A percentile compares a stretch with the other conserved stretches of the same genome.
These are phyloP conservation scores for Scaptodrosophila latifasciaeformis DNA, from an alignment of 2,888 invertebrate genomes.

Conservation along the genomic window DNA sequence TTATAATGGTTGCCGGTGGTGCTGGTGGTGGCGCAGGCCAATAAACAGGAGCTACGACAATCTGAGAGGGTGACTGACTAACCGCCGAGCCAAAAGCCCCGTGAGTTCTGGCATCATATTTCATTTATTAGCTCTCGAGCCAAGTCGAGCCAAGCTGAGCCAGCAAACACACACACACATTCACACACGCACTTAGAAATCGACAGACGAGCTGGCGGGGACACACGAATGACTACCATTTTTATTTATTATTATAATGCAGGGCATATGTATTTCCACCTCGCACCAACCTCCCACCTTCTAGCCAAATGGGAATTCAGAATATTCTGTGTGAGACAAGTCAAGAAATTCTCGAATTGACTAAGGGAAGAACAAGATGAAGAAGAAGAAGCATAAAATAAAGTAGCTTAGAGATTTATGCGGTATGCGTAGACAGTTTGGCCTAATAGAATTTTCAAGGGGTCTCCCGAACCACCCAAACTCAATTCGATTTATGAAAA, in stretches of 20 bases:
- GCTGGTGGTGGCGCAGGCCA: conserved; percentile 35
- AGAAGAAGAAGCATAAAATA: conserved; percentile 29
- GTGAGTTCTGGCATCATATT: conserved; percentile 58
- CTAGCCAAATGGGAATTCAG: conserved; percentile 23
- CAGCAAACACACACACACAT: too few relatives aligned
- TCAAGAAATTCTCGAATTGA: neutral
- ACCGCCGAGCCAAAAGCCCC: conserved; percentile 6
- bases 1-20: conserved; percentile 45
- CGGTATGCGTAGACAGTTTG: conserved; percentile 44
- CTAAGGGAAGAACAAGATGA: conserved; percentile 6
- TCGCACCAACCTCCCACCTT: neutral
- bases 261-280: conserved; percentile 72
- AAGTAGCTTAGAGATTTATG: conserved; percentile 66
- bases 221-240: conserved; percentile 50
- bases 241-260: conserved; percentile 71
- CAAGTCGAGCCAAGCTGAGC: neutral
- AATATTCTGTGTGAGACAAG: too few relatives aligned
- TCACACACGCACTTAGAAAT: too few relatives aligned
- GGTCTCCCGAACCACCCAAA: neutral
- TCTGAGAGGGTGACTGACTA: conserved; percentile 32
- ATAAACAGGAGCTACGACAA: conserved; percentile 67
- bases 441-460: conserved; percentile 43
- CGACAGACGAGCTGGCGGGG: conserved; percentile 6
- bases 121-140: conserved; percentile 64
- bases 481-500: neutral